These are phyloP conservation scores for Myiozetetes cayanensis DNA, from an alignment of 2,113 vertebrate genomes.

Conservation along the genomic window DNA sequence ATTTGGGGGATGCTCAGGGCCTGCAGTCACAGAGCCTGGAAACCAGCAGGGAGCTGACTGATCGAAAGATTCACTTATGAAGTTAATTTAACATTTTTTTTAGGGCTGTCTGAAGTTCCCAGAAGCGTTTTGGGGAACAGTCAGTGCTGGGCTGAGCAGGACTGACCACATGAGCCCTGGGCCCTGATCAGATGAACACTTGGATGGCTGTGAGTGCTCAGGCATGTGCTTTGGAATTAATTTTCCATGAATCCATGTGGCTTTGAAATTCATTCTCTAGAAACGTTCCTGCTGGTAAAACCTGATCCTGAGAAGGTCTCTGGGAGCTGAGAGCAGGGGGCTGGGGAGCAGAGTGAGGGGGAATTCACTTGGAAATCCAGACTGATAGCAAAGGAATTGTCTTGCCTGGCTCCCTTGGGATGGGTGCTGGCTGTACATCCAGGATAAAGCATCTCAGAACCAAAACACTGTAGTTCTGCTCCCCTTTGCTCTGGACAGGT, in stretches of 20 bases:
- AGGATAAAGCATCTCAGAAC: background rate
- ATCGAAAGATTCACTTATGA: fast-evolving
- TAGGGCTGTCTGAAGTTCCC: background rate
- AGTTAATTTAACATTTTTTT: background rate
- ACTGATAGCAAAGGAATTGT: background rate
- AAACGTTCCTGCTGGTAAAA: background rate
- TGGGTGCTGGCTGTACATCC: background rate
- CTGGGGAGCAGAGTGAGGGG: background rate
- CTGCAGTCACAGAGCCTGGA: background rate
- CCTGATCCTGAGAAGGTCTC: background rate
- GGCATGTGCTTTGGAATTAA: background rate
- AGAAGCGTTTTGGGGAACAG: background rate
- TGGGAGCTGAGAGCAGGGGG: background rate
- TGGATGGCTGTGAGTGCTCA: background rate
- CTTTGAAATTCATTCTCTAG: background rate
- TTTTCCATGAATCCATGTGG: background rate
- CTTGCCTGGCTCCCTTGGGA: background rate
- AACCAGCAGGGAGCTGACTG: background rate
- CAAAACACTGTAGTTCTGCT: background rate
- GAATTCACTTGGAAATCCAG: background rate
- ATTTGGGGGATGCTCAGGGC: background rate
- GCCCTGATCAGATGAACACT: background rate
- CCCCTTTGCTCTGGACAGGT: fast-evolving
- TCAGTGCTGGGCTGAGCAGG: background rate
- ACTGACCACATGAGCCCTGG: fast-evolving